phyloP scores from a whole-genome alignment of 2,888 invertebrate species.

The Trachelus troglodyta region DNA sequence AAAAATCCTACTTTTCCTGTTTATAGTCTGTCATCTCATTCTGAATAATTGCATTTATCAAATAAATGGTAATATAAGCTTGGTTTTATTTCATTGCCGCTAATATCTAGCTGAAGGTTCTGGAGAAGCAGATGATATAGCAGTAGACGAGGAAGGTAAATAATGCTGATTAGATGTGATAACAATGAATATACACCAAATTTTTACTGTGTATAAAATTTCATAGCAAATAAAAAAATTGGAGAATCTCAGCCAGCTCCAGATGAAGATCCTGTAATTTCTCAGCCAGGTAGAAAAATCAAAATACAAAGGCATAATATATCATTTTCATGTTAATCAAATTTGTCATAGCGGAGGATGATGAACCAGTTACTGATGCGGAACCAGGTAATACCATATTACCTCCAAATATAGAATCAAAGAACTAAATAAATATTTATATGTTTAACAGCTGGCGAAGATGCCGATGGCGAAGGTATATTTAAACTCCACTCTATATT shows the following conservation, averaged over 20 bases:
- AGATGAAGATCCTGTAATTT: conserved; percentile 10
- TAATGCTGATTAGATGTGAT: not conserved
- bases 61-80: conserved; percentile 7
- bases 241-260: conserved; percentile 9
- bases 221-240: conserved; percentile 15
- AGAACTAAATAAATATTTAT: conserved; percentile 18
- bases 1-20: not conserved
- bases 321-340: not conserved
- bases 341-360: conserved; percentile 25
- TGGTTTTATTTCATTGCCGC: conserved; percentile 4
- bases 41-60: not conserved
- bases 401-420: not conserved
- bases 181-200: conserved; percentile 3
- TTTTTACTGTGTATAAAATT: conserved; percentile 11
- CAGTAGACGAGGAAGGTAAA: not conserved
- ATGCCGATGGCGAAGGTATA: conserved; percentile 35
- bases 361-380: conserved; percentile 19
- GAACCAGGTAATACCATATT: conserved; percentile 24
- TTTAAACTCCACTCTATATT: conserved; percentile 8
- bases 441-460: conserved; percentile 27
- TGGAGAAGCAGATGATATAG: conserved; percentile 15
- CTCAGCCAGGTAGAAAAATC: conserved; percentile 20
- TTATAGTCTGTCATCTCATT: conserved; percentile 30
- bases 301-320: not conserved
- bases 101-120: conserved; percentile 27